Evolutionary conservation across 1,140 invertebrate species (phyloP), one percentile per base, ranked within the genome.

Genomic region (Diorhabda elongata): DNA sequence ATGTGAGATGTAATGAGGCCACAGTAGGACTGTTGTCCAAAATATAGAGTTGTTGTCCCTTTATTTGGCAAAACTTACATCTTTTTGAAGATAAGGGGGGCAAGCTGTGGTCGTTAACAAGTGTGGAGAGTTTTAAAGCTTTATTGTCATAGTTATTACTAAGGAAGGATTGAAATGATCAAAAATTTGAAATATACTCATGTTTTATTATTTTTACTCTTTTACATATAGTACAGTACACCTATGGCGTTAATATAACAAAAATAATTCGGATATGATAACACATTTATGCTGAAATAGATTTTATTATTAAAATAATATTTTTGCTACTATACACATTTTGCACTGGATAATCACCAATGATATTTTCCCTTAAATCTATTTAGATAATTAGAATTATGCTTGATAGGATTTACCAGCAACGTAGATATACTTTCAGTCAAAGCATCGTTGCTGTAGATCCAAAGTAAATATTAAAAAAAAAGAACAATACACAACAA

Each of bases 171-270:
- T 26, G 26, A 26, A 26, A 26, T 26, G 26, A 26, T 26, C 26
- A 26, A 26, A 26, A 26, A 26, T 26, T 26, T 26, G 26, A 26
- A 26, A 26, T 26, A 26, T 26, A 26, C 26, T 26, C 26, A 26
- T 26, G 26, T 26, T 26, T 26, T 26, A 26, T 26, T 26, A 26
- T 11, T 56, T 64, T 52, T 64, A 64, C 43, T 57, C 64, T 72
- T 63, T 74, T 72, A 76, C 72, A 76, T 74, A 71, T 73, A 77
- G 71, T 72, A 77, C 74, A 78, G 75, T 73, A 78, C 75, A 78
- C 76, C 76, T 78, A 77, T 75, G 69, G 64, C 62, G 72, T 68
- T 71, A 71, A 69, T 75, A 66, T 75, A 76, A 75, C 73, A 77
- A 77, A 77, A 77, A 77, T 74, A 77, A 77, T 77, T 77, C 76